Percentiles rank a stretch among this genome's conserved stretches.
Evolutionary conservation across 2,797 vertebrate species (phyloP).

Genomic region (Tinamus major): DNA sequence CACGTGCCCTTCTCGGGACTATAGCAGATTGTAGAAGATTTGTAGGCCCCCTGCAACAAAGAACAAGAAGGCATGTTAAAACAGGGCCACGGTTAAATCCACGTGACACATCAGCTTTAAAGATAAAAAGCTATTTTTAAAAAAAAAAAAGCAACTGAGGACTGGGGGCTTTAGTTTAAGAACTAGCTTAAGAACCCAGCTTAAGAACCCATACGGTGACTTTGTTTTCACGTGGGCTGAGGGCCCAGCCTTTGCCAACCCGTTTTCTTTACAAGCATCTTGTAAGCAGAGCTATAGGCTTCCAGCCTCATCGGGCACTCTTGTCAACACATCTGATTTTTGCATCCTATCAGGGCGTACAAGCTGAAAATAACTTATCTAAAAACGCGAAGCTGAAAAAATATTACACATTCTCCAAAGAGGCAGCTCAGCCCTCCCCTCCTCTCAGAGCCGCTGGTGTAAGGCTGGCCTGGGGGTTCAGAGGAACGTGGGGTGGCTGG

Average conservation of each 20-base stretch:
- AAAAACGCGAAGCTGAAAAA: neutral
- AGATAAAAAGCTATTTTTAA: neutral
- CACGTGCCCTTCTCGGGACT: slow-evolving; percentile 97
- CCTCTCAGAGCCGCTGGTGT: neutral
- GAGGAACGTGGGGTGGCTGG: neutral
- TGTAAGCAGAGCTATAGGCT: neutral
- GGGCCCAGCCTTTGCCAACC: neutral
- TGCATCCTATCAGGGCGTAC: neutral
- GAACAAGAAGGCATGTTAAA: slow-evolving; percentile 13
- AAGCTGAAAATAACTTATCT: neutral
- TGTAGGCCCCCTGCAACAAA: slow-evolving; percentile 93
- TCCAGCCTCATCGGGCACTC: neutral
- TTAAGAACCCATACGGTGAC: neutral
- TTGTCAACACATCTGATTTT: neutral
- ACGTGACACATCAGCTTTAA: neutral
- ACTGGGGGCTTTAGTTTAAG: neutral
- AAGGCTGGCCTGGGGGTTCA: neutral
- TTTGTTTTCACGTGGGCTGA: neutral
- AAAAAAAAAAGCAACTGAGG: neutral
- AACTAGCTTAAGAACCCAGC: neutral
- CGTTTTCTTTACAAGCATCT: neutral
- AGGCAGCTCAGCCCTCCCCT: neutral
- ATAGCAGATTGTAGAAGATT: slow-evolving; percentile 99
- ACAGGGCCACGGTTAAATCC: neutral
- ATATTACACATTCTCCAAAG: neutral